A percentile compares a stretch with the other conserved stretches of the same genome.
phyloP scores from a whole-genome alignment of 2,888 invertebrate species.

The Yponomeuta sedellus region DNA sequence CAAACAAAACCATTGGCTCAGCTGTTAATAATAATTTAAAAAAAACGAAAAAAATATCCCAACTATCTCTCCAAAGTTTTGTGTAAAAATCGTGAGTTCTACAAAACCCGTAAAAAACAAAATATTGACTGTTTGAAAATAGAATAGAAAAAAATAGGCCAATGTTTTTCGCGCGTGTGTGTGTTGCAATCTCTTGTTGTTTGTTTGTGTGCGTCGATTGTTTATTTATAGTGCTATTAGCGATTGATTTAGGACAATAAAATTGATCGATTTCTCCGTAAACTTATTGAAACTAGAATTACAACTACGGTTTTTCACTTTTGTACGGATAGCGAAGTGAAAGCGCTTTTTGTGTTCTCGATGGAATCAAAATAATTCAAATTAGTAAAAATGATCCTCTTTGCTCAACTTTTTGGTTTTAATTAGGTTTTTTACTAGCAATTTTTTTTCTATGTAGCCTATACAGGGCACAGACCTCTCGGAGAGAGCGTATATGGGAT shows the following conservation, averaged over 20 bases:
- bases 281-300: neutral
- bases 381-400: too few species aligned
- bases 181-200: neutral
- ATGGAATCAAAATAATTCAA: too few species aligned
- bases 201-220: neutral
- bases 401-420: too few species aligned
- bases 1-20: conserved; percentile 11
- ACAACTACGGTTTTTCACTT: neutral
- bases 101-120: neutral
- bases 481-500: too few species aligned
- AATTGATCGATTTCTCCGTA: neutral
- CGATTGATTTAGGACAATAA: neutral
- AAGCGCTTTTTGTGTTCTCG: too few species aligned
- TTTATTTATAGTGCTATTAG: neutral
- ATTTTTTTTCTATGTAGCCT: too few species aligned
- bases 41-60: neutral
- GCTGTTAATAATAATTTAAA: conserved; percentile 5
- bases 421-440: too few species aligned
- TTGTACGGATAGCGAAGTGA: too few species aligned
- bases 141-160: neutral
- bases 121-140: neutral
- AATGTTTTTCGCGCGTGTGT: neutral
- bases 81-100: conserved; percentile 4
- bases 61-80: neutral
- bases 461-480: too few species aligned